Evolutionary conservation across 2,797 vertebrate species (phyloP).

Genomic region (Cryptoprocta ferox): DNA sequence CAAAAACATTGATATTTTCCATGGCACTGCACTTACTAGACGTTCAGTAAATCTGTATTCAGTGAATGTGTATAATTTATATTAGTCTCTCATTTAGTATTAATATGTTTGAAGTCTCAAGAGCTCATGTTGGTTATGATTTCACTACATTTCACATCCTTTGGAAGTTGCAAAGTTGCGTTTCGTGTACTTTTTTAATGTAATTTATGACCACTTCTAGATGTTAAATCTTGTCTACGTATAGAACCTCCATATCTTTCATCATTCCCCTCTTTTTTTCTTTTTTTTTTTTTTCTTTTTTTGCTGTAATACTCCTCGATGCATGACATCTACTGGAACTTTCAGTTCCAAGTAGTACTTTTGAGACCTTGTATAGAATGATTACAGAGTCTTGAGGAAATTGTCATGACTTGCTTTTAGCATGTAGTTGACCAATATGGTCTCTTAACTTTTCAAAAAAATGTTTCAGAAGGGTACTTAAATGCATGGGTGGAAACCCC

Average conservation of each 20-base stretch:
- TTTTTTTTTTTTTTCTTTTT: not conserved
- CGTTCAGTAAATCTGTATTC: constrained; percentile 14
- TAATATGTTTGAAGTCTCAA: not conserved
- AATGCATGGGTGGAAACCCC: constrained; percentile 27
- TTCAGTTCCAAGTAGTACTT: constrained; percentile 60
- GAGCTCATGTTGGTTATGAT: not conserved
- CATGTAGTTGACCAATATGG: constrained; percentile 46
- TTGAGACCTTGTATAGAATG: constrained; percentile 46
- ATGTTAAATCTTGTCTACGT: constrained; percentile 32
- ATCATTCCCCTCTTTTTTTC: not conserved
- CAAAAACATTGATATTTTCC: not conserved
- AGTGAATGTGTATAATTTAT: not conserved
- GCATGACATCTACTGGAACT: constrained; percentile 39
- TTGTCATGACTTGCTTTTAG: constrained; percentile 52
- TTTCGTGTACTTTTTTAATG: not conserved
- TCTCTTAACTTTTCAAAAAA: constrained; percentile 54
- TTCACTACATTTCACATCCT: not conserved
- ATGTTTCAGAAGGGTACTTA: constrained; percentile 43
- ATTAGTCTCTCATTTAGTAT: constrained; percentile 21
- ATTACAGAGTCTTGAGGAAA: constrained; percentile 50
- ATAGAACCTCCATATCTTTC: not conserved
- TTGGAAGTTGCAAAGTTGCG: constrained; percentile 30
- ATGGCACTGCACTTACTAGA: not conserved
- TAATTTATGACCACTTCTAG: constrained; percentile 41
- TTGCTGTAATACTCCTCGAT: constrained; percentile 55